phyloP scores from a whole-genome alignment of 2,113 vertebrate species.

The Pelecanus crispus region DNA sequence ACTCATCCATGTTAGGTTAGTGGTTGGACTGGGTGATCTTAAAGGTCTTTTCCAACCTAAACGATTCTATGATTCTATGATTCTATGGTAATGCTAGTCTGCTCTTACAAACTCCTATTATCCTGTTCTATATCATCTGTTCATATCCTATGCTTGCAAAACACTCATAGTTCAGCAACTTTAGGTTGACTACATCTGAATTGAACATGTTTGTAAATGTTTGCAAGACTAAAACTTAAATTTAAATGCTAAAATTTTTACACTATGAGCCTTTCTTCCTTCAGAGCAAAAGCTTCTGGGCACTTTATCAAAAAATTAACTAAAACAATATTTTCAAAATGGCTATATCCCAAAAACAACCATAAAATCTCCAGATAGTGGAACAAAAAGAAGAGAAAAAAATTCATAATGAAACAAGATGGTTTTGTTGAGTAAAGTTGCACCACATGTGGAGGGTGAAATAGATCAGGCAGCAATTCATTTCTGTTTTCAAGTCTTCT shows the following conservation, averaged over 20 bases:
- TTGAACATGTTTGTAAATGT: constrained; percentile 38
- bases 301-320: constrained; percentile 29
- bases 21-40: too few species aligned
- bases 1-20: too few species aligned
- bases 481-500: neutral
- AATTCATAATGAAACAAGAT: neutral
- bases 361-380: neutral
- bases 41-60: too few species aligned
- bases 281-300: constrained; percentile 9
- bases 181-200: constrained; percentile 8
- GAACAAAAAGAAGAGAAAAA: neutral
- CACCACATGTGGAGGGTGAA: neutral
- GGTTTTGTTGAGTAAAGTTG: neutral
- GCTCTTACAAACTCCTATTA: neutral
- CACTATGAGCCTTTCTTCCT: neutral
- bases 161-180: neutral
- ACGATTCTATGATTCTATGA: too few species aligned
- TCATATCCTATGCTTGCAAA: constrained; percentile 24
- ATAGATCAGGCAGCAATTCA: neutral
- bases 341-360: neutral
- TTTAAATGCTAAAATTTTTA: constrained; percentile 12
- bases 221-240: constrained; percentile 22
- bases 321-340: constrained; percentile 1
- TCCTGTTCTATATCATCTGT: neutral
- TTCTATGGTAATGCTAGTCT: neutral